phyloP scores from a whole-genome alignment of 1,140 invertebrate species.

The Penaeus japonicus region DNA sequence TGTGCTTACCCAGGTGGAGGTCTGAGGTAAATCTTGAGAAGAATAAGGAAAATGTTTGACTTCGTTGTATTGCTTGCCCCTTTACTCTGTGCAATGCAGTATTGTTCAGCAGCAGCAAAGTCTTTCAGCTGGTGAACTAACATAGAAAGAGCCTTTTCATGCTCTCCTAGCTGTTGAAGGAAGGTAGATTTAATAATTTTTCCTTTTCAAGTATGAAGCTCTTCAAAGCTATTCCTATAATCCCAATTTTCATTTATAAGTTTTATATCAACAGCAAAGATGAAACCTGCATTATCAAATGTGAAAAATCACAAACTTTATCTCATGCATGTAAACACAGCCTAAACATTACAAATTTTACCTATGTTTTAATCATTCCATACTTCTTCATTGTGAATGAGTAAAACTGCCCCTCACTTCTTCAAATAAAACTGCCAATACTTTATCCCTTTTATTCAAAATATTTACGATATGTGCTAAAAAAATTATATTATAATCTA shows the following conservation, averaged over 20 bases:
- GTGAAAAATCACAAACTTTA: no score
- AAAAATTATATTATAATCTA: no score
- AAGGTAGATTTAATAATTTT: not conserved
- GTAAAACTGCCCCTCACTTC: no score
- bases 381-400: no score
- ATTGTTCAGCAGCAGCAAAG: conserved; percentile 66
- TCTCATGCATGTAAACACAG: no score
- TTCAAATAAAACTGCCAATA: no score
- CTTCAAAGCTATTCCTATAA: not conserved
- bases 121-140: conserved; percentile 68
- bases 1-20: conserved; percentile 63
- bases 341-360: no score
- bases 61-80: conserved; percentile 63
- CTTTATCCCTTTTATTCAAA: no score
- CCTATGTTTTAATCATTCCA: no score
- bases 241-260: not conserved
- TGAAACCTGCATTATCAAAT: no score
- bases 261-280: not conserved
- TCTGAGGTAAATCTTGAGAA: conserved; percentile 67
- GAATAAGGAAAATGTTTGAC: conserved; percentile 65
- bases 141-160: conserved; percentile 68
- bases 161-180: conserved; percentile 66
- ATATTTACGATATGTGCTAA: no score
- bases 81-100: conserved; percentile 66
- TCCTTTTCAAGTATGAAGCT: not conserved